A percentile compares a stretch with the other conserved stretches of the same genome.
phyloP scores from a whole-genome alignment of 1,140 invertebrate species.

The Cydia splendana region DNA sequence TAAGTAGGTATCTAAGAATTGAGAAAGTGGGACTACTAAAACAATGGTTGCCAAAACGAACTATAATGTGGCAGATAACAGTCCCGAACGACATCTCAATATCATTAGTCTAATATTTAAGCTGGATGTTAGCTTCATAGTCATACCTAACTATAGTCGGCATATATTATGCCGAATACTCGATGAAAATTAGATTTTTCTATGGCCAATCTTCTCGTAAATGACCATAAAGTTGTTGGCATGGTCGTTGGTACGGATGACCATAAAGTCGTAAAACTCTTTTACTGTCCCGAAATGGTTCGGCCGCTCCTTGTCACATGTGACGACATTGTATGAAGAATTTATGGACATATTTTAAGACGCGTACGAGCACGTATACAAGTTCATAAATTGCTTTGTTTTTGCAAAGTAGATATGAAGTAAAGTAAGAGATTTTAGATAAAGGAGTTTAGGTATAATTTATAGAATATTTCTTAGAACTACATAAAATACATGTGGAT shows the following conservation, averaged over 20 bases:
- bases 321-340: slow-evolving; percentile 20
- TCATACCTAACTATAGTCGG: no score
- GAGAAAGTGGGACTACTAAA: slow-evolving; percentile 47
- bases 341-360: not conserved
- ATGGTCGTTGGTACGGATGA: not conserved
- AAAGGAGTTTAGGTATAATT: no score
- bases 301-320: slow-evolving; percentile 33
- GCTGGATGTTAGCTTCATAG: slow-evolving; percentile 40
- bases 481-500: no score
- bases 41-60: slow-evolving; percentile 39
- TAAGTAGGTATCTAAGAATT: slow-evolving; percentile 49
- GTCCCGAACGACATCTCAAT: slow-evolving; percentile 49
- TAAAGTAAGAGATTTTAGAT: not conserved
- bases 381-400: slow-evolving; percentile 1
- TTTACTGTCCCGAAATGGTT: slow-evolving; percentile 39
- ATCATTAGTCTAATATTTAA: slow-evolving; percentile 54
- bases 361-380: no score
- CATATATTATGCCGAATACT: slow-evolving; percentile 30
- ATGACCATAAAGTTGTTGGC: slow-evolving; percentile 12
- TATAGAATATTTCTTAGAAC: no score
- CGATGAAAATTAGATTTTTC: slow-evolving; percentile 41
- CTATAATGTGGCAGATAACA: slow-evolving; percentile 54
- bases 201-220: slow-evolving; percentile 27
- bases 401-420: not conserved
- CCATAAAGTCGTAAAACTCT: slow-evolving; percentile 38